Evolutionary conservation across 1,140 invertebrate genomes (phyloP).

Genomic region (Steinernema feltiae): DNA sequence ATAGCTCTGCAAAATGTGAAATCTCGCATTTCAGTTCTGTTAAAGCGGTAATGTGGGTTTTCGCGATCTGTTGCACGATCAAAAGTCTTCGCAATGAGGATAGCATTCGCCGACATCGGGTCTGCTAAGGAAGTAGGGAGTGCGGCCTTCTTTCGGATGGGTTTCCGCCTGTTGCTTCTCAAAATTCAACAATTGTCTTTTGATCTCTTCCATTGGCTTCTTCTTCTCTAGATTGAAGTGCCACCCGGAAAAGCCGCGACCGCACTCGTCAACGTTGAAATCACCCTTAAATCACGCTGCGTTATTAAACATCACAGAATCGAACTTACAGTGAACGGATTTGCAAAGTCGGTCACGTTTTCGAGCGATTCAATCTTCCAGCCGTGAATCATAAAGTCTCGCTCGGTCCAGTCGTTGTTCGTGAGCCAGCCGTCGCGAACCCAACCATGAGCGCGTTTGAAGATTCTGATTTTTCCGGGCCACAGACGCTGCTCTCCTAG

Average conservation of each 20-base stretch:
- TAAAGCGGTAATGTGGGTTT: not conserved
- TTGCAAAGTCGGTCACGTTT: constrained; percentile 23
- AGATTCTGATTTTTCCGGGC: constrained; percentile 38
- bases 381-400: constrained; percentile 39
- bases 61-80: not conserved
- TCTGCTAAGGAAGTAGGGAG: constrained; percentile 27
- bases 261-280: constrained; percentile 31
- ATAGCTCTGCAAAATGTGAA: no score
- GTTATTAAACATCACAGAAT: not conserved
- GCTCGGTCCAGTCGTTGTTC: constrained; percentile 22
- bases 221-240: constrained; percentile 20
- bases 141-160: constrained; percentile 35
- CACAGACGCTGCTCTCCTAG: constrained; percentile 35
- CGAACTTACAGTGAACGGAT: constrained; percentile 26
- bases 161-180: constrained; percentile 25
- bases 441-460: constrained; percentile 34
- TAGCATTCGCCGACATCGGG: constrained; percentile 41
- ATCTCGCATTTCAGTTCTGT: no score
- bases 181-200: constrained; percentile 24
- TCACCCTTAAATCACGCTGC: constrained; percentile 28
- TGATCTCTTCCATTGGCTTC: constrained; percentile 22
- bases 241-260: constrained; percentile 32
- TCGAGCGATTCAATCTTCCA: constrained; percentile 32
- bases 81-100: constrained; percentile 36
- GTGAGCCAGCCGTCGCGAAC: constrained; percentile 38